A percentile compares a stretch with the other conserved stretches of the same genome.
Evolutionary conservation across 2,113 vertebrate genomes (phyloP).

Genomic region (Tachycineta bicolor): DNA sequence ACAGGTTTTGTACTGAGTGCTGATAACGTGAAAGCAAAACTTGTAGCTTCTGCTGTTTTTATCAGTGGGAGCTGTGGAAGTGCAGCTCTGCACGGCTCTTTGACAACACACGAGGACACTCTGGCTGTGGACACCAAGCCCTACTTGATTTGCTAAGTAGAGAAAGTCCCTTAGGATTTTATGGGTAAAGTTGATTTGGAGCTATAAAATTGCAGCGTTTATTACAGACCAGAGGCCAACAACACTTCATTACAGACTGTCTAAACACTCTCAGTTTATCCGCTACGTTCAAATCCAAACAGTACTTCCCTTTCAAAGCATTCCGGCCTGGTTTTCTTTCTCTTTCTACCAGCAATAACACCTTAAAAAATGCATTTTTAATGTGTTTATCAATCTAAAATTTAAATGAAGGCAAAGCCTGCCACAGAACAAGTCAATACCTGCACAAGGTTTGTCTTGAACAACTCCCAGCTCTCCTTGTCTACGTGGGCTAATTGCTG

Average conservation of each 20-base stretch:
- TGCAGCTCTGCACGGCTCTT: not conserved
- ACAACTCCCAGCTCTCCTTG: not conserved
- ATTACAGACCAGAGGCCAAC: constrained; percentile 50
- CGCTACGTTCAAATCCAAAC: constrained; percentile 3
- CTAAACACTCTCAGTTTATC: constrained; percentile 44
- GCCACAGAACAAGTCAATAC: not conserved
- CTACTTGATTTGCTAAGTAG: constrained; percentile 31
- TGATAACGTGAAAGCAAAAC: not conserved
- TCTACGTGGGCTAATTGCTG: not conserved
- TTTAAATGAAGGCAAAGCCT: not conserved
- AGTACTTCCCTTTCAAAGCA: not conserved
- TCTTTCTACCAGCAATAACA: not conserved
- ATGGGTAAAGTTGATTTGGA: constrained; percentile 53
- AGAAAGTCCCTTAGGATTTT: constrained; percentile 51
- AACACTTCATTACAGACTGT: constrained; percentile 26
- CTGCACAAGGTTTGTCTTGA: not conserved
- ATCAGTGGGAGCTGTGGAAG: not conserved
- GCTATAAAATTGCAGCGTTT: constrained; percentile 54
- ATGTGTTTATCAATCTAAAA: constrained; percentile 7
- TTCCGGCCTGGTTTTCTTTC: not conserved
- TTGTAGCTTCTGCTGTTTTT: not conserved
- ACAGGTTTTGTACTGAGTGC: not conserved
- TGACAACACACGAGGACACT: not conserved
- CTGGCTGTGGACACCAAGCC: not conserved
- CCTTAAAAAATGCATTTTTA: not conserved